A percentile compares a stretch with the other conserved stretches of the same genome.
Evolutionary conservation across 2,113 vertebrate genomes (phyloP).

Genomic region (Ia io): DNA sequence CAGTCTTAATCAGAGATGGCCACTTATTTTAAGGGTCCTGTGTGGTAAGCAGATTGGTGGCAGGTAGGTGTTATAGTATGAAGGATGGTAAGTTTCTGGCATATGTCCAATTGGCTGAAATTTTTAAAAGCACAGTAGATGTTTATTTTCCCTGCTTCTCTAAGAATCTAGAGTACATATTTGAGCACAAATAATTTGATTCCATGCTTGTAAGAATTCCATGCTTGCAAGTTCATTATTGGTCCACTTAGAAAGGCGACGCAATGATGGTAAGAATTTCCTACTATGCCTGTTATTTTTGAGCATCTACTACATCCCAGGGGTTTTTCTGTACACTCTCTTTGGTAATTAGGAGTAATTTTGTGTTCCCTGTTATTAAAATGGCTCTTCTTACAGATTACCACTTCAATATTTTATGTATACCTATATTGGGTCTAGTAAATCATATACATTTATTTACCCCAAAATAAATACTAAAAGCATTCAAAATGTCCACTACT

Average conservation of each 20-base stretch:
- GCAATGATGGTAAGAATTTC: neutral
- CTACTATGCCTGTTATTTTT: neutral
- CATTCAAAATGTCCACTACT: neutral
- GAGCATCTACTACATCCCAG: neutral
- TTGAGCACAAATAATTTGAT: neutral
- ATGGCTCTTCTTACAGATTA: neutral
- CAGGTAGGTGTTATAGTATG: rapidly evolving
- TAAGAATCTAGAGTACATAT: neutral
- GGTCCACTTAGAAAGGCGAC: neutral
- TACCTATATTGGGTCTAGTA: neutral
- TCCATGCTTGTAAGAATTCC: neutral
- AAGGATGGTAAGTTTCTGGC: neutral
- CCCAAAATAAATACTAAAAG: neutral
- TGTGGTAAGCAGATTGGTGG: rapidly evolving
- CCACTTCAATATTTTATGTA: neutral
- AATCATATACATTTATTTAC: neutral
- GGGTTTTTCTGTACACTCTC: neutral
- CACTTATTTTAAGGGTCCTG: too few species aligned
- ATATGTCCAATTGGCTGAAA: neutral
- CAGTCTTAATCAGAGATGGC: neutral
- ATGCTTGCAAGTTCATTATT: neutral
- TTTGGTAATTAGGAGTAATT: neutral
- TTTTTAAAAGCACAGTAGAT: neutral
- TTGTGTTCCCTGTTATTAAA: neutral
- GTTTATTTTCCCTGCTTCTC: neutral